Conservation (phyloP, 2,797 vertebrate genomes). For the Hozukius guyotensis region DNA sequence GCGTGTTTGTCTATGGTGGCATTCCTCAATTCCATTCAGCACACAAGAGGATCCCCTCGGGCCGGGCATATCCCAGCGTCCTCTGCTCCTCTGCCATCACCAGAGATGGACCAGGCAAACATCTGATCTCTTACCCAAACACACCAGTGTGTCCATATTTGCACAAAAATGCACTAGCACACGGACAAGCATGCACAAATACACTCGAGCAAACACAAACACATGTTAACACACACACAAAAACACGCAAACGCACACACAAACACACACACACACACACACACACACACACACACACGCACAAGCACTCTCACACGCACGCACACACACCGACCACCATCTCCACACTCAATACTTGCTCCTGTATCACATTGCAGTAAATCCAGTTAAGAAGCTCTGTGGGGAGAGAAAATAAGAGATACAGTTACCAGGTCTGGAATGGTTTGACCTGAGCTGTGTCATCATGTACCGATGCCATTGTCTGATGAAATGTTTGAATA, state of each 20-base stretch:
- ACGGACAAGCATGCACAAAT: not conserved
- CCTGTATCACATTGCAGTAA: conserved; percentile 78
- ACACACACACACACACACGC: not conserved
- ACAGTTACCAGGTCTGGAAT: conserved; percentile 78
- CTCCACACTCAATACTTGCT: conserved; percentile 65
- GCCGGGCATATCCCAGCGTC: conserved; percentile 68
- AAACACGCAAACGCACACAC: not conserved
- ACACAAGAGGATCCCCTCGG: conserved; percentile 67
- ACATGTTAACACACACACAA: not conserved
- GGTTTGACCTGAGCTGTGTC: conserved; percentile 75
- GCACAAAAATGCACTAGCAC: not conserved
- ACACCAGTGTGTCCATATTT: conserved; percentile 25
- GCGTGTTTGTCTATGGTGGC: conserved; percentile 81
- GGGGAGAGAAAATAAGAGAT: conserved; percentile 71
- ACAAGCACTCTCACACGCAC: too few relatives aligned
- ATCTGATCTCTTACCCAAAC: conserved; percentile 72
- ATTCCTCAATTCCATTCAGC: conserved; percentile 79
- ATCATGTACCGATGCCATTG: conserved; percentile 69
- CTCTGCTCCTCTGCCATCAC: conserved; percentile 56
- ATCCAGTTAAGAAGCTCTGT: conserved; percentile 76
- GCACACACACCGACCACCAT: conserved; percentile 50
- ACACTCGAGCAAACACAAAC: not conserved
- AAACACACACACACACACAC: not conserved
- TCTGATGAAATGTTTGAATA: conserved; percentile 73
- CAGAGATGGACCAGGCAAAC: conserved; percentile 66